A percentile compares a stretch with the other conserved stretches of the same genome.
These are phyloP conservation scores for Xylota segnis DNA, from an alignment of 2,888 invertebrate genomes.

Conservation along the genomic window DNA sequence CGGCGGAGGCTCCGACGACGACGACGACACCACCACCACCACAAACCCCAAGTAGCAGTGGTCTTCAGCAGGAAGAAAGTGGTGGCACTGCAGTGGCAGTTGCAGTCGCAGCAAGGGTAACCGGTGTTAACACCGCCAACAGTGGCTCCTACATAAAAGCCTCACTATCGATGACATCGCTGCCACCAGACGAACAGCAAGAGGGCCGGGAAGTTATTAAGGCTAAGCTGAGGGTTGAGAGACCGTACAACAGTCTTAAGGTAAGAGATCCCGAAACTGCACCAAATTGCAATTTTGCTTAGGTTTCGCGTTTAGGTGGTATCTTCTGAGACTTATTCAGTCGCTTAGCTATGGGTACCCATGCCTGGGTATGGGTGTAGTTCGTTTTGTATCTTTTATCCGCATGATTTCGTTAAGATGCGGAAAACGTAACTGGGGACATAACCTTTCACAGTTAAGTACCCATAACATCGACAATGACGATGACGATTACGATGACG, in stretches of 20 bases:
- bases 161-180: conserved; percentile 90
- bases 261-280: conserved; percentile 79
- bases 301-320: conserved; percentile 23
- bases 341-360: conserved; percentile 67
- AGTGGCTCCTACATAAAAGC: conserved; percentile 80
- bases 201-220: conserved; percentile 85
- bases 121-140: conserved; percentile 47
- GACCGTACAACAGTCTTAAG: conserved; percentile 93
- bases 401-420: conserved; percentile 68
- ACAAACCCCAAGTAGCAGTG: conserved; percentile 52
- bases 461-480: neutral
- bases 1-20: too few species aligned
- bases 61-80: conserved; percentile 30
- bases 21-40: conserved; percentile 11
- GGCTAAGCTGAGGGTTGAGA: conserved; percentile 86
- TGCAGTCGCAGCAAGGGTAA: conserved; percentile 23
- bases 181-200: conserved; percentile 87
- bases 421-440: conserved; percentile 58
- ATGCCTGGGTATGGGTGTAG: conserved; percentile 17
- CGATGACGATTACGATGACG: conserved; percentile 13
- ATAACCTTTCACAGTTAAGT: conserved; percentile 64
- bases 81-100: conserved; percentile 3
- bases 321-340: conserved; percentile 45
- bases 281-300: conserved; percentile 53
- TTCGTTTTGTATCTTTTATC: conserved; percentile 63